Percentiles rank a stretch among this genome's conserved stretches.
phyloP scores from a whole-genome alignment of 2,797 vertebrate species.

The Sebastes taczanowskii region DNA sequence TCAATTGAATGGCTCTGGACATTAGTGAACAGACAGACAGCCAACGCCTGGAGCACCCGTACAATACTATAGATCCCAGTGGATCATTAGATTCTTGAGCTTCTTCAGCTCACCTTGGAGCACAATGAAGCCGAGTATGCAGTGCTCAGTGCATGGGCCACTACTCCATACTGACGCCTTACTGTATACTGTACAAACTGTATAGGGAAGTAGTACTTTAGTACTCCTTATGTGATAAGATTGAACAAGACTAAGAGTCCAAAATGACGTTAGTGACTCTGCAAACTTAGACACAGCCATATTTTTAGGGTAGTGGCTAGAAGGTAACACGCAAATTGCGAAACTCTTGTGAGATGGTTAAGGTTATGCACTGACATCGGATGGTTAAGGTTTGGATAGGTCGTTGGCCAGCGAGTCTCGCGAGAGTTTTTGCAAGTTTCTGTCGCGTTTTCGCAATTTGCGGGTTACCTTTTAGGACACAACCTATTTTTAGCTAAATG shows the following conservation, averaged over 20 bases:
- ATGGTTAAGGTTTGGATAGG: too few relatives aligned
- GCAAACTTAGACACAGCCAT: neutral
- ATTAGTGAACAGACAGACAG: slow-evolving; percentile 17
- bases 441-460: too few relatives aligned
- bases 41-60: neutral
- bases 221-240: neutral
- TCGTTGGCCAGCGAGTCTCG: accelerated
- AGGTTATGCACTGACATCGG: too few relatives aligned
- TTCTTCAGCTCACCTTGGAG: slow-evolving; percentile 11
- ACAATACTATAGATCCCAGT: slow-evolving; percentile 1
- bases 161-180: neutral
- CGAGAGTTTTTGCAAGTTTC: too few relatives aligned
- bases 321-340: too few relatives aligned
- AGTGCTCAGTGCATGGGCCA: neutral
- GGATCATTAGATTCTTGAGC: slow-evolving; percentile 1
- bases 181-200: too few relatives aligned
- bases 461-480: too few relatives aligned
- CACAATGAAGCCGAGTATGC: neutral
- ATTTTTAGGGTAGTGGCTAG: neutral
- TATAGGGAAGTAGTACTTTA: neutral
- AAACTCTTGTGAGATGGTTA: too few relatives aligned
- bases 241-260: neutral
- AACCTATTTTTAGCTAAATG: neutral
- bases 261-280: neutral
- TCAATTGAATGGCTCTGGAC: slow-evolving; percentile 21